Base-by-base conservation (phyloP, 2,888 invertebrate genomes). In the Drosophila diplacantha region DNA sequence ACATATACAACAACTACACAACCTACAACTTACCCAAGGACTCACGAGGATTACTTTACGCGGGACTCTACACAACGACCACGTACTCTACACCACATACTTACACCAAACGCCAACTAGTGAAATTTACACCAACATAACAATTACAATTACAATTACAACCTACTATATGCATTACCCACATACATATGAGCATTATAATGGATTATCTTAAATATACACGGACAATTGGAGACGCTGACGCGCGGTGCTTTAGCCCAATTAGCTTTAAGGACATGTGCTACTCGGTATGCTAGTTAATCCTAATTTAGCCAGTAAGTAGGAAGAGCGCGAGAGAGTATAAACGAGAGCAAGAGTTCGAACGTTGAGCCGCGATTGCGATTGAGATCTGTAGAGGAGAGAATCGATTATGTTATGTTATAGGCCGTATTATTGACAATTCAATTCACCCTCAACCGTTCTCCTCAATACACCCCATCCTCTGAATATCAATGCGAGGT, bases 181-280 rank as follows among this genome's bases (percentile, higher is more conserved):
- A 54, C 35, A 59, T 66, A 39, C 50, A 62, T 60, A 57, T 39
- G 59, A 49, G 44, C 56, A 64, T 50, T 55, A 60, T 65, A 62
- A 67, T 47, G 44, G 32, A 61, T 71, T 57, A 67, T 59, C 56
- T 44, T 64, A 70, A 64, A 63, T 56, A 65, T 56, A 34, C 32
- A 47, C 44, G 44, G 55, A 63, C 41, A 47, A 56, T 51, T n/a
- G 35, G 72, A 59, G 62, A 82, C 41, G 78, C 81, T 81, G 78
- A 77, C 78, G 83, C 78, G 78, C 78, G 78, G 78, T 78, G 78
- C 78, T 78, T 83, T 59, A 51, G 60, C 58, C 60, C 54, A 66
- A 68, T 39, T 59, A 53, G 38, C 56, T 43, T 18, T 44, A 41
- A 38, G 29, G 31, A 50, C 39, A 38, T 66, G 69, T 68, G 56